These are phyloP conservation scores for Streptopelia turtur DNA, from an alignment of 2,797 vertebrate species.

Conservation along the genomic window DNA sequence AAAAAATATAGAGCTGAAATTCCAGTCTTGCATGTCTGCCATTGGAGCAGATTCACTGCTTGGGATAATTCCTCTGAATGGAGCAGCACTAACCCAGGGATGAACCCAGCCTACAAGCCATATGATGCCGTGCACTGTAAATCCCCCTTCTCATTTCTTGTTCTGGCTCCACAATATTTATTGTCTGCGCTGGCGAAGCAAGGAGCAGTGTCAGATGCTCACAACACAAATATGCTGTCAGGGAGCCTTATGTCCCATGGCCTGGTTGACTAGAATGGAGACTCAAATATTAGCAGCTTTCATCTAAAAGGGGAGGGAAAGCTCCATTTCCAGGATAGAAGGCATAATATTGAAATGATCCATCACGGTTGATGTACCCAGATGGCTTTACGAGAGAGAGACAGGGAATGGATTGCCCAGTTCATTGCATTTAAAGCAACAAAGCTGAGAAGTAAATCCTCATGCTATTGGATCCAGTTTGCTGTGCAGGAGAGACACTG, in stretches of 20 bases:
- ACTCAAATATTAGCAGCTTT: constrained; percentile 42
- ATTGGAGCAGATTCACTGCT: neutral
- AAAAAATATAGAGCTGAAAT: neutral
- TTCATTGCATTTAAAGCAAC: neutral
- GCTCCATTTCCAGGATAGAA: constrained; percentile 32
- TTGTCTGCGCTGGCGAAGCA: neutral
- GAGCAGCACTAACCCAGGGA: constrained; percentile 46
- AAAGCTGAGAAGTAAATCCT: constrained; percentile 13
- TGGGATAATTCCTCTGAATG: constrained; percentile 38
- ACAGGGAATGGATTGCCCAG: constrained; percentile 2
- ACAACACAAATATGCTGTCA: neutral
- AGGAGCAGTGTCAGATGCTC: neutral
- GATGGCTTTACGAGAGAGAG: constrained; percentile 25
- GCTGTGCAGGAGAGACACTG: neutral
- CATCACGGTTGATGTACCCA: constrained; percentile 46
- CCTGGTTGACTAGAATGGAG: neutral
- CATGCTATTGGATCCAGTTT: neutral
- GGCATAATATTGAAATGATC: constrained; percentile 39
- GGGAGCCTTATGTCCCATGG: neutral
- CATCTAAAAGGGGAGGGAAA: neutral
- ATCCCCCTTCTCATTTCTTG: constrained; percentile 10
- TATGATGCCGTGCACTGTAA: constrained; percentile 15
- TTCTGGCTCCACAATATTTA: constrained; percentile 29
- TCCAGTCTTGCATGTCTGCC: neutral
- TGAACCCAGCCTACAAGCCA: constrained; percentile 43